Base-by-base conservation (phyloP, 2,888 invertebrate genomes). In the Actias luna region DNA sequence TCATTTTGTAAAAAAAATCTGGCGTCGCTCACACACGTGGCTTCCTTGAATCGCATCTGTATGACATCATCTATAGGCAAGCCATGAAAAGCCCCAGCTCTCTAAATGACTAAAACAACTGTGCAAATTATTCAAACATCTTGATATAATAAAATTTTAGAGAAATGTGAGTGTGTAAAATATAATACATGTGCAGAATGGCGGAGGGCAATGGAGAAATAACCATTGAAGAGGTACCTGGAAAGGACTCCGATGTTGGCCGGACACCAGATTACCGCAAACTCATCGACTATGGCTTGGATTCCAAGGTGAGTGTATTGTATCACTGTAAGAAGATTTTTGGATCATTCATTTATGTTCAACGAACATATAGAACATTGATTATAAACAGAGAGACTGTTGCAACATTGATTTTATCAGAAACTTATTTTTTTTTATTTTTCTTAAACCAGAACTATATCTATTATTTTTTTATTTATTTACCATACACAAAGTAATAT, bases 241-340 rank as follows among this genome's bases (percentile, higher is more conserved):
- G 94, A 82, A 94, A 94, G 85, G 94, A 94, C 89, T 94, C 94
- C 79, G 95, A 95, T 82, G 89, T 93, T 85, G 94, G 95, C 92
- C 94, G 95, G 84, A 97, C 98, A 85, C 97, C 97, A 93, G 98
- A 98, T 93, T 98, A 97, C 93, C 95, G 96, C 87, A 98, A 98
- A 94, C 95, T 99, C 81, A 94, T 98, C 84, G 97, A 98, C 87
- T 98, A 98, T 95, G 99, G 99, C 92, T 95, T 99, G 90, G 97
- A 98, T 93, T 96, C 97, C 89, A 98, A 97, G 94, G 96, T 97
- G 78, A 87, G 85, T 68, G 59, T 63, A 33, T 62, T 25, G 36
- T 59, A 52, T 62, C n/a, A n/a, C 10, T 55, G 29, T 55, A n/a
- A 16, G 1, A 16, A 10, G 2, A 1, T 16, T 55, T 50, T 58